Evolutionary conservation across 2,888 invertebrate genomes (phyloP).

Genomic region (Acrobasis repandana): DNA sequence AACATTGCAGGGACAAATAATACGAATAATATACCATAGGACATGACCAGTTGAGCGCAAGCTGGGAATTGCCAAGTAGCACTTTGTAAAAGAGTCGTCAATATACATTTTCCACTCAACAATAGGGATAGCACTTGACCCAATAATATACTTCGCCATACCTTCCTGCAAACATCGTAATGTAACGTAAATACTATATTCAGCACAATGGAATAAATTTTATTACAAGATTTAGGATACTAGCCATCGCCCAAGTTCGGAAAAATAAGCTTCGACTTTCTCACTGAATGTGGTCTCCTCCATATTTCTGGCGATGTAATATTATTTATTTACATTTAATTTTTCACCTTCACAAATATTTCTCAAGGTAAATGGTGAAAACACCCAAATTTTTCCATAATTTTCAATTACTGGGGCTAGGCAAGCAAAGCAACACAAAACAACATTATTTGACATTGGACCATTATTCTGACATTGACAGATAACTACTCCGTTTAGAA

Average conservation of each 20-base stretch:
- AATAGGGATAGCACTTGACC: conserved; percentile 90
- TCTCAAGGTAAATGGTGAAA: conserved; percentile 17
- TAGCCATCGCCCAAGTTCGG: conserved; percentile 88
- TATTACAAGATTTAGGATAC: conserved; percentile 43
- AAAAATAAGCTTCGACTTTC: conserved; percentile 86
- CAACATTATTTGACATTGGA: conserved; percentile 26
- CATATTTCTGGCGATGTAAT: conserved; percentile 45
- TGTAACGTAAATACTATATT: conserved; percentile 14
- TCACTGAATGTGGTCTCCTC: conserved; percentile 83
- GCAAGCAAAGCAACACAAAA: conserved; percentile 40
- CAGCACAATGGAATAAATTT: not conserved
- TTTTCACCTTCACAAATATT: not conserved
- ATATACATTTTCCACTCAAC: conserved; percentile 89
- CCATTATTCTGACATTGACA: conserved; percentile 37
- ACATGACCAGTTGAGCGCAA: conserved; percentile 91
- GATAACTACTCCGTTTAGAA: not conserved
- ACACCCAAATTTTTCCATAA: conserved; percentile 35
- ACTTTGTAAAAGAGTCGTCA: conserved; percentile 87
- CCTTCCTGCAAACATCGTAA: conserved; percentile 78
- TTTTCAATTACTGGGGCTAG: conserved; percentile 31
- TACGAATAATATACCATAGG: conserved; percentile 89
- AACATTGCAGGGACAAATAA: conserved; percentile 90
- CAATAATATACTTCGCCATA: conserved; percentile 88
- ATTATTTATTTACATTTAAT: conserved; percentile 2
- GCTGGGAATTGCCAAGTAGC: conserved; percentile 88